Base-by-base conservation (phyloP, 2,113 vertebrate genomes). In the Dolichotis patagonum region DNA sequence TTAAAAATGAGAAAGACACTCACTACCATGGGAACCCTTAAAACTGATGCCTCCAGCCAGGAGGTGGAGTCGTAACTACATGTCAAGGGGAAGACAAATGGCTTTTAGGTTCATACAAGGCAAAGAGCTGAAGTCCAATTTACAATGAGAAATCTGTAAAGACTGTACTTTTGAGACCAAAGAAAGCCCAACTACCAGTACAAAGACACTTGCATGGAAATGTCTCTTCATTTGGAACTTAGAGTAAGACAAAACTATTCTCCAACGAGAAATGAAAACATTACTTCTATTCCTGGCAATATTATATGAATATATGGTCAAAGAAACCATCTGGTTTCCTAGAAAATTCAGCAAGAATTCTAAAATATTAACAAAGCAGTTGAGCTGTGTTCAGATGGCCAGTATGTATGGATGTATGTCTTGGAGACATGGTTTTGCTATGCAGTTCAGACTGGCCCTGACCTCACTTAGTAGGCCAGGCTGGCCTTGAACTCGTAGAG, bases 191-290 rank as follows among this genome's bases (percentile, higher is more conserved):
- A 35, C 19, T 54, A 95, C 30, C 28, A 96, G 26, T 71, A 30
- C 17, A 91, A 28, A 46, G 54, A 84, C 89, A 80, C 4, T n/a
- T 56, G 20, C 6, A 38, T 95, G 24, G 67, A 85, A 82, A 52
- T 69, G 24, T 38, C 38, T 69, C 38, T 96, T 24, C 81, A 0
- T 46, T 85, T 85, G n/a, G 58, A 80, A 73, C 38, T 91, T 49
- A 90, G 22, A 32, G 43, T 46, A 54, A 65, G 8, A 24, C 8
- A 7, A 77, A 38, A 30, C 41, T 89, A 19, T 92, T 93, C 41
- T 94, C 32, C 24, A 65, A 5, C 5, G n/a, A 93, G 65, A 96
- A 88, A 93, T 93, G 86, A 46, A 93, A 94, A 38, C 11, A 24
- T 12, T 62, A 52, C 9, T 83, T 90, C 67, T 84, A 7, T 86